Conservation (phyloP, 2,888 invertebrate genomes). For the Morpho helenor region DNA sequence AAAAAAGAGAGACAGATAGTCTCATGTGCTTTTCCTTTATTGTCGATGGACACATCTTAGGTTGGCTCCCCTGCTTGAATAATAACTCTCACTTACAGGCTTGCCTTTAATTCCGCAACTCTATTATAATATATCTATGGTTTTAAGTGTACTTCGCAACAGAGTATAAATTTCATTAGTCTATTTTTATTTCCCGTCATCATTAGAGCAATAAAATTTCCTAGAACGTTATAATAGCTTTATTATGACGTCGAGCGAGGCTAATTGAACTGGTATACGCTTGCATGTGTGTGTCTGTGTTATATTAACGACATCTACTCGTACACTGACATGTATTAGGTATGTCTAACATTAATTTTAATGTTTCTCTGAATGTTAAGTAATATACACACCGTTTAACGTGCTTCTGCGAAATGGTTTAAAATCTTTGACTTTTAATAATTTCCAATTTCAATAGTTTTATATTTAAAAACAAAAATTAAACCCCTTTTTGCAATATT, state of each 20-base stretch:
- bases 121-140: too few relatives aligned
- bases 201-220: constrained; percentile 23
- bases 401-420: too few relatives aligned
- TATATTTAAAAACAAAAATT: too few relatives aligned
- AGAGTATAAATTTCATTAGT: constrained; percentile 6
- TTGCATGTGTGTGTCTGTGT: constrained; percentile 13
- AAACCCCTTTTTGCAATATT: too few relatives aligned
- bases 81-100: too few relatives aligned
- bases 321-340: background rate
- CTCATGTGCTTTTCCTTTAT: too few relatives aligned
- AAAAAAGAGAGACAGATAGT: too few relatives aligned
- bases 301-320: background rate
- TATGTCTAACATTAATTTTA: constrained; percentile 3
- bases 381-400: too few relatives aligned
- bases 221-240: constrained; percentile 25
- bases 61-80: too few relatives aligned
- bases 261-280: constrained; percentile 21
- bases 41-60: too few relatives aligned
- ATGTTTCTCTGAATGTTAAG: background rate
- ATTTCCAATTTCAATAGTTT: constrained; percentile 1
- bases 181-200: constrained; percentile 20
- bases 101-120: too few relatives aligned
- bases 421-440: background rate
- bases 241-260: constrained; percentile 25
- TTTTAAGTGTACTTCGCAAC: background rate